phyloP scores from a whole-genome alignment of 2,888 invertebrate species.

The Trissonchulus latispiculum region DNA sequence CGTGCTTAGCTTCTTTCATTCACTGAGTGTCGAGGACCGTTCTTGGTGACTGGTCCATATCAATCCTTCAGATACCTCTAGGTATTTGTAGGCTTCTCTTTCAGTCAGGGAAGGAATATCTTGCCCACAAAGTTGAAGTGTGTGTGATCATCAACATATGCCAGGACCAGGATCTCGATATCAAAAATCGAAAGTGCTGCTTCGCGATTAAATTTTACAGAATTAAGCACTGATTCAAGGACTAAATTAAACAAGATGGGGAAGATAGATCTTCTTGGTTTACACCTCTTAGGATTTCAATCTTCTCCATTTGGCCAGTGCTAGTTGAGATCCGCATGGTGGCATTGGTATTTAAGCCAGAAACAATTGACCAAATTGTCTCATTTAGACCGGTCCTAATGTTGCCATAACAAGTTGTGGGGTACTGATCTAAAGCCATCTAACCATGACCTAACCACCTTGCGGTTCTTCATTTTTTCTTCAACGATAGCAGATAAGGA shows the following conservation, averaged over 20 bases:
- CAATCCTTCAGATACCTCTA: no score
- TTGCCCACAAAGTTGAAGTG: no score
- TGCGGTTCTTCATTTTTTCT: background rate
- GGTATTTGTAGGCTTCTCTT: no score
- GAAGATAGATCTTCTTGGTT: slow-evolving; percentile 41
- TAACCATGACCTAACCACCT: background rate
- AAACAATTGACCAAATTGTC: background rate
- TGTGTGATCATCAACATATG: background rate
- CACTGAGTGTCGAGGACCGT: no score
- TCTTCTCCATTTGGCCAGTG: slow-evolving; percentile 24
- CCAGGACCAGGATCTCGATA: background rate
- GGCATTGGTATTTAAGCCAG: slow-evolving; percentile 14
- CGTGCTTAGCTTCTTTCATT: no score
- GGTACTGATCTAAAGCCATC: background rate
- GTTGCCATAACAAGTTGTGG: background rate
- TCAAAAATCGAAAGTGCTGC: no score
- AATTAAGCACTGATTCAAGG: slow-evolving; percentile 32
- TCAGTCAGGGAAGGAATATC: no score
- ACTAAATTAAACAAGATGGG: slow-evolving; percentile 41
- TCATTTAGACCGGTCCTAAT: background rate
- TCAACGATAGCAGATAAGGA: background rate
- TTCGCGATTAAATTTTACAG: background rate
- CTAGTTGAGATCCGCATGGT: background rate
- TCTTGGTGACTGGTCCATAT: no score
- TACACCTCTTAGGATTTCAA: slow-evolving; percentile 33